Base-by-base conservation (phyloP, 2,888 invertebrate genomes). In the Chouioia cunea region DNA sequence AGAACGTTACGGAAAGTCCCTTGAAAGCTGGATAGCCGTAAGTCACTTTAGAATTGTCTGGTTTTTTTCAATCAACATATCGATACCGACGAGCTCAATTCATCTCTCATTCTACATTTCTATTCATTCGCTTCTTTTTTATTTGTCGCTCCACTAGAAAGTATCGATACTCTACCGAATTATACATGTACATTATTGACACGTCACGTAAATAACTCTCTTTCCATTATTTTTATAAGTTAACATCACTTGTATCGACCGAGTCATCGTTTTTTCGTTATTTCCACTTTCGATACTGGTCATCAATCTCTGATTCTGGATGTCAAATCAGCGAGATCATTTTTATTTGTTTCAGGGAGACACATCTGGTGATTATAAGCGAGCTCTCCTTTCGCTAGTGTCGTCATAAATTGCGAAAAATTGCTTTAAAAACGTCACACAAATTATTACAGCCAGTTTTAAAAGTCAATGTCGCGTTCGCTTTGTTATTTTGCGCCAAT, bases 361-460 rank as follows among this genome's bases (percentile, higher is more conserved):
- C 88, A 95, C 95, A 77, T 94, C 95, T 83, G 96, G 96, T 81
- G 95, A 96, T 90, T 97, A 96, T 91, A 95, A 92, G 89, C 93
- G 93, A 89, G 91, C 94, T 83, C 91, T 97, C 85, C 90, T 96
- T 87, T 92, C 95, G 82, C 89, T 96, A 86, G 90, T 94, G 87
- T 92, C 91, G 85, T 91, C 91, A 84, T 86, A 82, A 82, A 70
- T 72, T 58, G 46, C 14, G n/a, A 18, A 48, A 46, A 12, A 3
- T 44, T 47, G 15, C 12, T 27, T 15, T 68, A 56, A 56, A 20
- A 56, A 43, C 23, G 44, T 47, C 23, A 23, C 57, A 62, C 36
- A 47, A 57, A 59, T 60, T 20, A 43, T 66, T 66, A 27, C 58
- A 44, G 65, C 59, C 62, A 59, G 12, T 56, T 52, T 62, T 23